phyloP scores from a whole-genome alignment of 2,113 vertebrate species.

The Loxodonta africana region DNA sequence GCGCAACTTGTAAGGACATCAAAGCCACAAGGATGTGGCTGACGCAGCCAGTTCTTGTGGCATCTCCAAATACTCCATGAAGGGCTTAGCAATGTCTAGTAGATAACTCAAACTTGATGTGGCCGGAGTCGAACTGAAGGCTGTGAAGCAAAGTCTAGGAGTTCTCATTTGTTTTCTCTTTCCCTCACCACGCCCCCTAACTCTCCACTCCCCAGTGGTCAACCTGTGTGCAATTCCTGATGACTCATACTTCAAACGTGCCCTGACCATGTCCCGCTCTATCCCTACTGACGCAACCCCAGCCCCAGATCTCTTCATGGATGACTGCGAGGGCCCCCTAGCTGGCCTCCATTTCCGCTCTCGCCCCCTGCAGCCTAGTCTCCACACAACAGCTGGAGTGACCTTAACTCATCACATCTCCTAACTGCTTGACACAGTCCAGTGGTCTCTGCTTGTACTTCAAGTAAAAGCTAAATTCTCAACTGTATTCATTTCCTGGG shows the following conservation, averaged over 20 bases:
- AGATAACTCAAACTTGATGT: neutral
- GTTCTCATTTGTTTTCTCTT: neutral
- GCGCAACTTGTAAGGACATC: neutral
- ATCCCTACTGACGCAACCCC: neutral
- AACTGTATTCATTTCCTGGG: neutral
- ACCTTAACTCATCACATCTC: neutral
- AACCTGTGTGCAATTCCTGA: neutral
- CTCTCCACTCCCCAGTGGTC: neutral
- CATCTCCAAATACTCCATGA: neutral
- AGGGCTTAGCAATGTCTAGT: neutral
- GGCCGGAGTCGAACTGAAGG: neutral
- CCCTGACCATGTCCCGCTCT: neutral
- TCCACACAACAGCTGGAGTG: neutral
- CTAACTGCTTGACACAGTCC: neutral
- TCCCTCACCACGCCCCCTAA: neutral
- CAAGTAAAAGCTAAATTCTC: neutral
- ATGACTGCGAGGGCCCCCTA: neutral
- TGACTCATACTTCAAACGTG: neutral
- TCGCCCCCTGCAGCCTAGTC: rapidly evolving
- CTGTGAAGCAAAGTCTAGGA: neutral
- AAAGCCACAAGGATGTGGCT: neutral
- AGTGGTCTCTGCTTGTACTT: neutral
- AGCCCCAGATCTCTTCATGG: neutral
- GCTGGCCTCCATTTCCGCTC: neutral
- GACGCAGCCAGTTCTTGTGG: neutral